phyloP scores from a whole-genome alignment of 2,113 vertebrate genomes.

The Paratilapia polleni region DNA sequence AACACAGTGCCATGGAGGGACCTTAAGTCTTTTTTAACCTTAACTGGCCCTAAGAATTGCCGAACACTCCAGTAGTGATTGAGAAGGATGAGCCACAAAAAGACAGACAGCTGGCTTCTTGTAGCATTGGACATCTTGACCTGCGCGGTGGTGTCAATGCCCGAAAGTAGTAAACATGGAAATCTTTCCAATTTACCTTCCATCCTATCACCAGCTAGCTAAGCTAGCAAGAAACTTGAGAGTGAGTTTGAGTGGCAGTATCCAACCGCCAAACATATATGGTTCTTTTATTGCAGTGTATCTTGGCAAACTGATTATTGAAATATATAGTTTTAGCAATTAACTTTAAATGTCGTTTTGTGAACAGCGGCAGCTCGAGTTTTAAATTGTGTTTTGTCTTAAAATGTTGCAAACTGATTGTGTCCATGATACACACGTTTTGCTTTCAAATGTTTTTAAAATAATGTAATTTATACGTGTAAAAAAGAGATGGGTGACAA shows the following conservation, averaged over 20 bases:
- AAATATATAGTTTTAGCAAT: background rate
- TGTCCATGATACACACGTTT: background rate
- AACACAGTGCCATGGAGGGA: background rate
- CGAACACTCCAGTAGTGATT: too few species aligned
- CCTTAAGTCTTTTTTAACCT: background rate
- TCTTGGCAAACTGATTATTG: background rate
- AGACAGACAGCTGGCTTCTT: too few species aligned
- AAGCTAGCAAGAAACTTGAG: background rate
- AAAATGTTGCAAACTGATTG: background rate
- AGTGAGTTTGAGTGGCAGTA: background rate
- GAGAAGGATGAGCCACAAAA: background rate
- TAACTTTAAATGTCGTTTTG: background rate
- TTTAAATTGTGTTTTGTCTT: background rate
- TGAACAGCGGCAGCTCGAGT: background rate
- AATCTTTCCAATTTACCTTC: background rate
- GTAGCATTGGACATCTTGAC: background rate
- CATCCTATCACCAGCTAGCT: background rate
- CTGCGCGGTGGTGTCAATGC: background rate
- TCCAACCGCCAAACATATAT: background rate
- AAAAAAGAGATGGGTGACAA: background rate
- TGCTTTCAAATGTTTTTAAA: background rate
- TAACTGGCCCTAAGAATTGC: background rate
- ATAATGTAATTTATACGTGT: background rate
- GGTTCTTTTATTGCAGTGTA: background rate
- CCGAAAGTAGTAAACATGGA: too few species aligned